A percentile compares a stretch with the other conserved stretches of the same genome.
Conservation (phyloP, 1,140 invertebrate genomes). For the Aphidius ervi region DNA sequence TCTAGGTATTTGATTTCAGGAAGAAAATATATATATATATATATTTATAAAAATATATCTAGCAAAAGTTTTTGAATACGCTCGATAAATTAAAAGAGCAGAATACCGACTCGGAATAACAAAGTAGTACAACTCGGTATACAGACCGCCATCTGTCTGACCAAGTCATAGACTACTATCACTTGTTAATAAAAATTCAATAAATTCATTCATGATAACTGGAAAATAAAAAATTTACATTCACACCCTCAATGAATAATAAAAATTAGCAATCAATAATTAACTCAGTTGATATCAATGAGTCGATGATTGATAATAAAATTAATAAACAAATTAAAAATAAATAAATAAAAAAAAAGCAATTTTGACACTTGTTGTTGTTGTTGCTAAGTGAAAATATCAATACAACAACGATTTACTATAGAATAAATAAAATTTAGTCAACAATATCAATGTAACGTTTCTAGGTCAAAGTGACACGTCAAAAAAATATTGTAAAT, state of each 20-base stretch:
- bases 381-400: too few species aligned
- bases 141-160: slow-evolving; percentile 33
- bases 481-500: background rate
- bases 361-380: too few species aligned
- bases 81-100: slow-evolving; percentile 22
- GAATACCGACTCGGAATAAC: slow-evolving; percentile 12
- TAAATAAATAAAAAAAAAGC: too few species aligned
- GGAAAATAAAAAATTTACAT: too few species aligned
- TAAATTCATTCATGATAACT: too few species aligned
- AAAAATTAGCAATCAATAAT: slow-evolving; percentile 3
- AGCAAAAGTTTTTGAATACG: background rate
- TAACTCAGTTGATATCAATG: slow-evolving; percentile 1
- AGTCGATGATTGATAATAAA: too few species aligned
- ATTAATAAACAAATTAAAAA: too few species aligned
- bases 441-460: background rate
- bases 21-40: too few species aligned
- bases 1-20: background rate
- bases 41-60: background rate
- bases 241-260: too few species aligned
- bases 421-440: too few species aligned
- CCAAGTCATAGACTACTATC: slow-evolving; percentile 19
- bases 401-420: too few species aligned
- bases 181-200: slow-evolving; percentile 6
- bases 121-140: slow-evolving; percentile 24
- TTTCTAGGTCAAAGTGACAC: slow-evolving; percentile 16